phyloP scores from a whole-genome alignment of 1,140 invertebrate species.

The Bathynomus jamesi region DNA sequence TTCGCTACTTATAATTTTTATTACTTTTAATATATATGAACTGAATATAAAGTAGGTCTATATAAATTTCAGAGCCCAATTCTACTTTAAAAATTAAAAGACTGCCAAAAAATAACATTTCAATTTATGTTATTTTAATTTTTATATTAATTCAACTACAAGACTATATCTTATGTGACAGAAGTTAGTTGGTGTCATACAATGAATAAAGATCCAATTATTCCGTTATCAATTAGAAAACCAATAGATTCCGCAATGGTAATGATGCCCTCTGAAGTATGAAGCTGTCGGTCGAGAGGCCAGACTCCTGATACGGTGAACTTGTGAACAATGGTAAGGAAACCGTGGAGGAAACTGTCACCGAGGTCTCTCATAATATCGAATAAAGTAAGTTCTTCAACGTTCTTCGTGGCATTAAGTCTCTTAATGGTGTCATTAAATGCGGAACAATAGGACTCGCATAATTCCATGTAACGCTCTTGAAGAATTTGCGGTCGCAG shows the following conservation, averaged over 20 bases:
- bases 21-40: too few relatives aligned
- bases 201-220: constrained; percentile 34
- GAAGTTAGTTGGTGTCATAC: too few relatives aligned
- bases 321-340: constrained; percentile 33
- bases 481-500: constrained; percentile 21
- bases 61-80: too few relatives aligned
- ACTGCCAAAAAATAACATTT: too few relatives aligned
- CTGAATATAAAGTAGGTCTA: too few relatives aligned
- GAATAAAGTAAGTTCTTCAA: constrained; percentile 29
- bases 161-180: too few relatives aligned
- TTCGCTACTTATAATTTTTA: too few relatives aligned
- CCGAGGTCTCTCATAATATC: constrained; percentile 34
- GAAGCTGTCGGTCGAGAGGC: constrained; percentile 29
- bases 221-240: constrained; percentile 35
- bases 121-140: too few relatives aligned
- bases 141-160: too few relatives aligned
- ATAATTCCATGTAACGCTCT: constrained; percentile 34
- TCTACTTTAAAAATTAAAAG: too few relatives aligned
- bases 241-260: constrained; percentile 21
- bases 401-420: constrained; percentile 4
- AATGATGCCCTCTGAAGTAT: constrained; percentile 20
- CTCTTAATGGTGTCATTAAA: constrained; percentile 27
- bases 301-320: constrained; percentile 31
- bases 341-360: constrained; percentile 33
- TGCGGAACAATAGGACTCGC: constrained; percentile 30